phyloP scores from a whole-genome alignment of 1,140 invertebrate species.

The Luehdorfia chinensis region DNA sequence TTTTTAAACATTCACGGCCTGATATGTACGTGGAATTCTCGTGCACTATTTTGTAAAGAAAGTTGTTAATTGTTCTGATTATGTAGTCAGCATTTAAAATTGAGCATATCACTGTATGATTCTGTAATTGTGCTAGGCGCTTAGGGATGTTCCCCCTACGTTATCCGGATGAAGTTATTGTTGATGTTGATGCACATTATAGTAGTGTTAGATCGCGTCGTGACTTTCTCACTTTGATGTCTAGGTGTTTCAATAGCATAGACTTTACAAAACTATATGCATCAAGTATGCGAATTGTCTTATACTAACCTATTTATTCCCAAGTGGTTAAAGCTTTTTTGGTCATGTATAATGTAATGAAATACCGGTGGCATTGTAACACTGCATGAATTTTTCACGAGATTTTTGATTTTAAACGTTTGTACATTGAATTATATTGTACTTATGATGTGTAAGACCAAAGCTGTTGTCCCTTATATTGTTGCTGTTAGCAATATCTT shows the following conservation, averaged over 20 bases:
- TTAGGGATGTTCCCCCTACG: background rate
- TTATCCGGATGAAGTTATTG: constrained; percentile 28
- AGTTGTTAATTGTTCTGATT: too few species aligned
- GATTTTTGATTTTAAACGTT: constrained; percentile 32
- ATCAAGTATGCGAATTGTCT: constrained; percentile 3
- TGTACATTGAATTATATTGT: constrained; percentile 43
- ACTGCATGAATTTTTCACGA: constrained; percentile 21
- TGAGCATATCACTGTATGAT: constrained; percentile 3
- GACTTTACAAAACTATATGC: constrained; percentile 36
- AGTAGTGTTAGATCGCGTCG: constrained; percentile 56
- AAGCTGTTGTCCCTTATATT: constrained; percentile 61
- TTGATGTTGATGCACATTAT: constrained; percentile 54
- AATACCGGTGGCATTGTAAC: background rate
- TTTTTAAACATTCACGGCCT: background rate
- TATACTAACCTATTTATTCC: background rate
- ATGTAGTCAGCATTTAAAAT: background rate
- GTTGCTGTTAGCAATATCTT: constrained; percentile 71
- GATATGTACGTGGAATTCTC: too few species aligned
- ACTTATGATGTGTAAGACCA: constrained; percentile 67
- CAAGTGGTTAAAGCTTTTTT: constrained; percentile 6
- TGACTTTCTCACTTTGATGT: constrained; percentile 53
- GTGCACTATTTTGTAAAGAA: too few species aligned
- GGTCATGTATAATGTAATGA: background rate
- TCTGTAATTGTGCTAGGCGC: background rate
- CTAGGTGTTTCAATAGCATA: constrained; percentile 64